Conservation (phyloP, 2,797 vertebrate species). For the Calcarius lapponicus region DNA sequence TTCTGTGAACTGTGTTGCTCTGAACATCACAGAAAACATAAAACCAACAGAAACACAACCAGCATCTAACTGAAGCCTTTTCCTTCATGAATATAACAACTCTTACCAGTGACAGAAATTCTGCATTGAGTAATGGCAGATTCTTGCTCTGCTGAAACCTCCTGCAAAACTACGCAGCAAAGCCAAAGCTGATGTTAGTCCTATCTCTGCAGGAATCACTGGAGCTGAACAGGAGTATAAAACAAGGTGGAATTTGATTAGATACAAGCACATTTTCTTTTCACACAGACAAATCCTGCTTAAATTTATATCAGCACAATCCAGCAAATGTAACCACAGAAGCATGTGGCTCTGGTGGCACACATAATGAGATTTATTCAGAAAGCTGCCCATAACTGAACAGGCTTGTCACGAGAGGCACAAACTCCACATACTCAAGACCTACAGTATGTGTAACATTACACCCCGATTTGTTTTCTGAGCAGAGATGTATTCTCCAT, state of each 20-base stretch:
- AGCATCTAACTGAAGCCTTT: neutral
- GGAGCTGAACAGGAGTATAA: neutral
- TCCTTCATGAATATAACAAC: neutral
- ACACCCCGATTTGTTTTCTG: neutral
- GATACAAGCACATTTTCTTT: neutral
- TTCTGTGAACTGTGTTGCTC: neutral
- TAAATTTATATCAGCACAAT: neutral
- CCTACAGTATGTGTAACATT: neutral
- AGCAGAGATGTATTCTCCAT: neutral
- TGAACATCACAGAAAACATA: neutral
- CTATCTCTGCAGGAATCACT: neutral
- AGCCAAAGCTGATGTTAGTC: neutral
- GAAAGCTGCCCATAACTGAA: neutral
- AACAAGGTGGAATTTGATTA: neutral
- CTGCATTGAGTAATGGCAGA: neutral
- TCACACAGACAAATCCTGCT: neutral
- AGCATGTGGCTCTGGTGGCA: neutral
- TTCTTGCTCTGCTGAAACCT: neutral
- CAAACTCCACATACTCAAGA: neutral
- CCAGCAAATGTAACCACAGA: neutral
- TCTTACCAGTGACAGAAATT: neutral
- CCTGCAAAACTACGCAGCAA: neutral
- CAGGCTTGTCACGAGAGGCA: neutral
- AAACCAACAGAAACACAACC: neutral
- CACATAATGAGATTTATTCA: neutral